phyloP scores from a whole-genome alignment of 2,113 vertebrate genomes.

The Solea senegalensis region DNA sequence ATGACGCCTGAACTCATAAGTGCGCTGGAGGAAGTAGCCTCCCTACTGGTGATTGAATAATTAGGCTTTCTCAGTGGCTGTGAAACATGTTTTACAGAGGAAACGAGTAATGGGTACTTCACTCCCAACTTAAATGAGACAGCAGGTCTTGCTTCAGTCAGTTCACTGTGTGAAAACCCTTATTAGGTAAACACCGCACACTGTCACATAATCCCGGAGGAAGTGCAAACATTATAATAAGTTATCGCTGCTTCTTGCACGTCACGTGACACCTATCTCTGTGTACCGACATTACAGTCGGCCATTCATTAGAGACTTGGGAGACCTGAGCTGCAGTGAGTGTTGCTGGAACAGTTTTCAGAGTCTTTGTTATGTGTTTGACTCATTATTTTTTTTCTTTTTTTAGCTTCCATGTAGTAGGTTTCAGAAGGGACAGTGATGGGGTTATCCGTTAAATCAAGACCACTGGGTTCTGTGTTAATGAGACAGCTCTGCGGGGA shows the following conservation, averaged over 20 bases:
- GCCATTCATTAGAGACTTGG: constrained; percentile 53
- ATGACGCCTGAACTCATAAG: constrained; percentile 60
- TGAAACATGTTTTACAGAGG: constrained; percentile 56
- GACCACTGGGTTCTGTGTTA: constrained; percentile 65
- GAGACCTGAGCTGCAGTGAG: constrained; percentile 32
- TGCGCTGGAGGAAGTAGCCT: constrained; percentile 60
- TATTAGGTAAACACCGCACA: constrained; percentile 38
- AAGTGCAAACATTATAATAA: constrained; percentile 52
- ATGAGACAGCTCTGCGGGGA: constrained; percentile 81
- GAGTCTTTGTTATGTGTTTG: constrained; percentile 42
- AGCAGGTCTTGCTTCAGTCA: constrained; percentile 38
- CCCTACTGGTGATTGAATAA: constrained; percentile 60
- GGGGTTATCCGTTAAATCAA: constrained; percentile 45
- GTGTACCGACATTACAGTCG: constrained; percentile 46
- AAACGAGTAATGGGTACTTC: constrained; percentile 43
- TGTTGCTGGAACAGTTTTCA: constrained; percentile 25
- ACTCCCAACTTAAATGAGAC: constrained; percentile 28
- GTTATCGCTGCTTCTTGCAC: constrained; percentile 32
- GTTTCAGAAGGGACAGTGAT: constrained; percentile 58
- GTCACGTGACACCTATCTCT: constrained; percentile 22
- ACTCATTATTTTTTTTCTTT: constrained; percentile 66
- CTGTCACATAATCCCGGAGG: constrained; percentile 37
- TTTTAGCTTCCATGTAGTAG: constrained; percentile 55
- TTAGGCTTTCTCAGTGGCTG: constrained; percentile 54
- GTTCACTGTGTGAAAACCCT: constrained; percentile 48